Base-by-base conservation (phyloP, 2,113 vertebrate species). In the Gallinago jamesoni region DNA sequence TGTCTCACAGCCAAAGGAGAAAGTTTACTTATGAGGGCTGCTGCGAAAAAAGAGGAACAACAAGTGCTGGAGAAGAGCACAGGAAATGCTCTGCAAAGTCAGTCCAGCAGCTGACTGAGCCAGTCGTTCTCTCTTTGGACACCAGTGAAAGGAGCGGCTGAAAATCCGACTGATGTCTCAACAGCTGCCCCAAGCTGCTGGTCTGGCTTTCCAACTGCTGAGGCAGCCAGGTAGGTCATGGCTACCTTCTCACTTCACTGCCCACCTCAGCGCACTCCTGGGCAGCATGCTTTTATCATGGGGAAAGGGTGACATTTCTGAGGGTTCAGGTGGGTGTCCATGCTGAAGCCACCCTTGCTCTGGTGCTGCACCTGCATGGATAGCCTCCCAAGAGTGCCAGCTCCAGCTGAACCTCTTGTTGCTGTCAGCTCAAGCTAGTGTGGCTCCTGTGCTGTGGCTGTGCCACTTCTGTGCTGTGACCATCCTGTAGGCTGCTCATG, bases 361-460 rank as follows among this genome's bases (percentile, higher is more conserved):
- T 70, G 37, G 27, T 67, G 25, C 39, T 67, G 22, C 47, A 43
- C 23, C n/a, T 64, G 30, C 25, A 22, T 12, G 30, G 59, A 72
- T 22, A 67, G 9, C 10, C 14, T 91, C 19, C 43, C 14, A 19
- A 27, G 31, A 23, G 12, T 39, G 62, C 19, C 1, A 1, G 37
- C 59, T 86, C 27, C 39, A 62, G n/a, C 35, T 56, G 39, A 10
- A 28, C 47, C 7, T 82, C 47, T 78, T 2, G 1, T 12, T 31
- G 15, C 64, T 85, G 41, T 67, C 70, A 77, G 59, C 27, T 73
- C 12, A 73, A 68, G 33, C 28, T 53, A 52, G 28, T 30, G 41
- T 90, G 27, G 17, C 15, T 85, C 35, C 27, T 0, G 0, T 52
- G 23, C 63, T 4, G 5, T 31, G 19, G 47, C 17, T 0, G 1